phyloP scores from a whole-genome alignment of 2,113 vertebrate species.

The rabbit (Oryctolagus cuniculus) region mOryCun1.1 NC_091443.1:99733001-99733500 shows the following conservation, averaged over 20 bases:
- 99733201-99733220: background rate
- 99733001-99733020: no score
- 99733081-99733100: background rate
- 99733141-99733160: background rate
- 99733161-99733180: background rate
- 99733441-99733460: background rate
- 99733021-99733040: background rate
- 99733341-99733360: background rate
- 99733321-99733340: background rate
- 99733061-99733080: background rate
- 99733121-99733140: background rate
- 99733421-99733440: background rate
- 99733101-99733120: background rate
- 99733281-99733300: background rate
- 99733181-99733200: background rate
- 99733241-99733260: background rate
- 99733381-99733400: background rate
- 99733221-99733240: no score
- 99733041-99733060: background rate
- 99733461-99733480: background rate
- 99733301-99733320: background rate
- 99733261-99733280: background rate
- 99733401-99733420: background rate
- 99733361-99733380: background rate
- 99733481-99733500: background rate